phyloP scores from a whole-genome alignment of 2,888 invertebrate genomes.

The Caenorhabditis afra region DNA sequence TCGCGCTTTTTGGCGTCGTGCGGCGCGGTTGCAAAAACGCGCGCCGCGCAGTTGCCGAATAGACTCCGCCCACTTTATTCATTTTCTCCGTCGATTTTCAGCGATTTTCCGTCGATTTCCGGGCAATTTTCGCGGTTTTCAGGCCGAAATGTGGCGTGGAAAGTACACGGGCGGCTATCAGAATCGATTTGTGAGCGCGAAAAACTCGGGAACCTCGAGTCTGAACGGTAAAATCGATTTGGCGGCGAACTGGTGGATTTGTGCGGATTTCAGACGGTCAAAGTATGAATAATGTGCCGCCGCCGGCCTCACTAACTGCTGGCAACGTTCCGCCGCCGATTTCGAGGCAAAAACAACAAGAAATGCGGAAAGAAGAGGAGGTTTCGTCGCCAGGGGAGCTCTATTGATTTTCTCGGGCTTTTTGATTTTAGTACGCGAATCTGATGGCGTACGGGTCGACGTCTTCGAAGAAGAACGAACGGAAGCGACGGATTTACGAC shows the following conservation, averaged over 20 bases:
- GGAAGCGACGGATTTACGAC: conserved; percentile 65
- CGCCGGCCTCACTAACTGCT: conserved; percentile 59
- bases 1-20: too few species aligned
- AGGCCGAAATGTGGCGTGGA: conserved; percentile 81
- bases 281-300: conserved; percentile 69
- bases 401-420: neutral
- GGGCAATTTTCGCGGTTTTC: conserved; percentile 40
- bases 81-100: conserved; percentile 21
- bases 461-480: conserved; percentile 41
- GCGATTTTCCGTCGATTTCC: conserved; percentile 21
- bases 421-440: conserved; percentile 62
- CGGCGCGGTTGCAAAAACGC: conserved; percentile 5
- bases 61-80: conserved; percentile 14
- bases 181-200: conserved; percentile 57
- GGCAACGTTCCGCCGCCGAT: conserved; percentile 51
- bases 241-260: neutral
- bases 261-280: conserved; percentile 29
- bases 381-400: conserved; percentile 8
- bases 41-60: conserved; percentile 16
- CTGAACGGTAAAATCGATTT: conserved; percentile 35
- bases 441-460: conserved; percentile 65
- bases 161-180: conserved; percentile 45
- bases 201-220: conserved; percentile 51
- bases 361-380: conserved; percentile 69
- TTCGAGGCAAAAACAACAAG: conserved; percentile 49